Conservation (phyloP, 1,140 invertebrate genomes). For the Chlorops oryzae region DNA sequence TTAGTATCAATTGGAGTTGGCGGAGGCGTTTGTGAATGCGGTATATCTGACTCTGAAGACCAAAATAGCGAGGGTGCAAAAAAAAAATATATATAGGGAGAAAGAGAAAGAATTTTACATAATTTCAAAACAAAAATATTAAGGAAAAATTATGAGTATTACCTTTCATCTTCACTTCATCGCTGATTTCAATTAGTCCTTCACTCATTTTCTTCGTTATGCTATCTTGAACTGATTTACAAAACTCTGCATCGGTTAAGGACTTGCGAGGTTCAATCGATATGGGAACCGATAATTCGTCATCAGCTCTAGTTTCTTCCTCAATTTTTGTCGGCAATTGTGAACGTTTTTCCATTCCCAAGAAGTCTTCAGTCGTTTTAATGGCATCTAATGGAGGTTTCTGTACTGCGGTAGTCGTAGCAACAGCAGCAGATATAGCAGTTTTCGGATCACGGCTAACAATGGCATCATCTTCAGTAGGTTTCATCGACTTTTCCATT, state of each 20-base stretch:
- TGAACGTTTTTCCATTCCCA: conserved; percentile 12
- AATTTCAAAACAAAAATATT: neutral
- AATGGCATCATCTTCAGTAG: conserved; percentile 18
- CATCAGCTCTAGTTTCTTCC: conserved; percentile 32
- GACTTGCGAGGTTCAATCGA: conserved; percentile 39
- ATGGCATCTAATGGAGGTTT: conserved; percentile 33
- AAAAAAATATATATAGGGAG: no score
- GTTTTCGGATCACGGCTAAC: no score
- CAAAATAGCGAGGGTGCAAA: no score
- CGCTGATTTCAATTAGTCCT: conserved; percentile 38
- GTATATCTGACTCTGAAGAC: conserved; percentile 36
- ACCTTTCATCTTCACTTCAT: conserved; percentile 41
- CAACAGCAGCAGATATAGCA: no score
- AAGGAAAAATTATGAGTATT: neutral
- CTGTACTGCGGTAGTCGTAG: no score
- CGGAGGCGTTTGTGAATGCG: conserved; percentile 44
- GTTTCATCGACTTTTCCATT: conserved; percentile 12
- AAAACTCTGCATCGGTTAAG: conserved; percentile 44
- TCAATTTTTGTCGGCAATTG: conserved; percentile 14
- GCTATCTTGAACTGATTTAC: conserved; percentile 44
- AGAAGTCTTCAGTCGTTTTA: conserved; percentile 37
- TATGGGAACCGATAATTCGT: conserved; percentile 23
- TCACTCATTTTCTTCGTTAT: conserved; percentile 47
- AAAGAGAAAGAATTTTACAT: no score
- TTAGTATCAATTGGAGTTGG: conserved; percentile 44